phyloP scores from a whole-genome alignment of 2,113 vertebrate genomes.

The Caretta caretta region DNA sequence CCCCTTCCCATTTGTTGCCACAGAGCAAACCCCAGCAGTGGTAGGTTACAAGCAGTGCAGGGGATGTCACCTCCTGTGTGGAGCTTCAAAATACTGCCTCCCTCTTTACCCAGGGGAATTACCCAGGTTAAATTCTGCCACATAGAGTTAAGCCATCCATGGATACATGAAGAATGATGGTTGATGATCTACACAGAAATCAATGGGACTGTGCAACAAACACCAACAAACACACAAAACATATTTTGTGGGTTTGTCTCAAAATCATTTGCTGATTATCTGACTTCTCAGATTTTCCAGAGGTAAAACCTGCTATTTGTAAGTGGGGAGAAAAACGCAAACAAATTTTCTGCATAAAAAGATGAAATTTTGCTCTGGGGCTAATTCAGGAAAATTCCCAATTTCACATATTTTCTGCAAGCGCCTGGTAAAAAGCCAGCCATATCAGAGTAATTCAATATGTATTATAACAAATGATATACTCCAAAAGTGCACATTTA shows the following conservation, averaged over 20 bases:
- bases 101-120: neutral
- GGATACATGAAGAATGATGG: neutral
- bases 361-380: conserved; percentile 7
- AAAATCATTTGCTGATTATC: neutral
- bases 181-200: neutral
- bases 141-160: neutral
- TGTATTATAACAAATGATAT: conserved; percentile 40
- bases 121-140: neutral
- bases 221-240: neutral
- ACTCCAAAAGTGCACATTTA: conserved; percentile 59
- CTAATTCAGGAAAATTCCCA: conserved; percentile 54
- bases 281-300: conserved; percentile 37
- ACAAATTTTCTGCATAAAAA: conserved; percentile 33
- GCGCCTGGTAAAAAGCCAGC: neutral
- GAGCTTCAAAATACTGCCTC: neutral
- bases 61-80: neutral
- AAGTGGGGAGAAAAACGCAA: conserved; percentile 24
- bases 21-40: neutral
- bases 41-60: neutral
- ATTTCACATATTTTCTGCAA: conserved; percentile 11
- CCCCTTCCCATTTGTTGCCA: neutral
- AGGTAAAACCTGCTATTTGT: conserved; percentile 47
- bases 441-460: conserved; percentile 10
- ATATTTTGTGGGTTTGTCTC: neutral
- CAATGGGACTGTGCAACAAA: neutral